Evolutionary conservation across 2,113 vertebrate genomes (phyloP).

Genomic region (Thomomys bottae): DNA sequence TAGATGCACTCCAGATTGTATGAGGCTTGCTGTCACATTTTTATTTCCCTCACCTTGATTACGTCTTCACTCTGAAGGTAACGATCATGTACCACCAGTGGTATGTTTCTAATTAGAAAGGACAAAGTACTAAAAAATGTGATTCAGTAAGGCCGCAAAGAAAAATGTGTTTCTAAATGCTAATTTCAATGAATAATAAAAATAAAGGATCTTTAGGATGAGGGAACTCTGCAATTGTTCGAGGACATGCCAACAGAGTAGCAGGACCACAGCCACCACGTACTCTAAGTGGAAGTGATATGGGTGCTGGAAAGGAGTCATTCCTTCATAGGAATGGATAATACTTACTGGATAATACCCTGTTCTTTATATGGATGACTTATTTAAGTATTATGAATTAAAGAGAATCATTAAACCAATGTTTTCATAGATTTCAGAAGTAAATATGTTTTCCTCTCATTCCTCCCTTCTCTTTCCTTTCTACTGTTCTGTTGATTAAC

Average conservation of each 20-base stretch:
- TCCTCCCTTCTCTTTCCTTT: too few species aligned
- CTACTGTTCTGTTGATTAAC: too few species aligned
- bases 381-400: slow-evolving; percentile 23
- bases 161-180: slow-evolving; percentile 33
- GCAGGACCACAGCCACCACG: not conserved
- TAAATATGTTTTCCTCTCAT: not conserved
- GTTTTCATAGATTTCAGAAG: slow-evolving; percentile 30
- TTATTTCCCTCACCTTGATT: slow-evolving; percentile 7
- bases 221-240: not conserved
- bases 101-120: not conserved
- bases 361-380: not conserved
- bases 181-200: slow-evolving; percentile 25
- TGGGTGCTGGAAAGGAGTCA: not conserved
- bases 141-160: not conserved
- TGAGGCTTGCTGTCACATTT: slow-evolving; percentile 27
- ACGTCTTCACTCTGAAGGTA: not conserved
- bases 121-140: not conserved
- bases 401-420: not conserved
- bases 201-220: not conserved
- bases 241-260: not conserved
- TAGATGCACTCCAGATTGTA: not conserved
- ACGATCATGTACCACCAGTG: not conserved
- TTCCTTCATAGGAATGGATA: not conserved
- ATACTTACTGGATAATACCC: not conserved
- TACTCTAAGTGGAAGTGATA: not conserved